Evolutionary conservation across 2,113 vertebrate genomes (phyloP).

Genomic region (Rynchops niger): DNA sequence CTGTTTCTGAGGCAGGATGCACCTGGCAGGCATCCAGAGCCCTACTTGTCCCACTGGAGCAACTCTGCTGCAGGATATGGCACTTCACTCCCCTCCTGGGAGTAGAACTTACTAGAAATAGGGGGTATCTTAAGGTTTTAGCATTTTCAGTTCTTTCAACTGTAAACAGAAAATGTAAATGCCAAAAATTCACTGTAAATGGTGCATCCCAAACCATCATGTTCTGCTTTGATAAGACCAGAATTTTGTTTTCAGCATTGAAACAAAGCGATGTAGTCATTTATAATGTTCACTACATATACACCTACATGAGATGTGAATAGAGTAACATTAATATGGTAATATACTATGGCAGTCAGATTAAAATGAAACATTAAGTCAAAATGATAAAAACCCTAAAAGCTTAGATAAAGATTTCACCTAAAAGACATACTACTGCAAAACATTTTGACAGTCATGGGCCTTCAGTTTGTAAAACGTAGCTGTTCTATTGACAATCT

Average conservation of each 20-base stretch:
- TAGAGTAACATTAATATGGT: neutral
- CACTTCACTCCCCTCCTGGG: neutral
- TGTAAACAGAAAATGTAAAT: neutral
- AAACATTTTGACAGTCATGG: neutral
- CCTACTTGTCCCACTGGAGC: neutral
- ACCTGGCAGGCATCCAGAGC: neutral
- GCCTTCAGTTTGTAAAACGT: neutral
- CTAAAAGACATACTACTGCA: neutral
- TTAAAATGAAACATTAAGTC: neutral
- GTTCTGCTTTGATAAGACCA: neutral
- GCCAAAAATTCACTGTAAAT: neutral
- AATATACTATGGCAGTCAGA: neutral
- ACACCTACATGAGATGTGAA: neutral
- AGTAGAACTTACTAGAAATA: neutral
- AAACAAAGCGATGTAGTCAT: neutral
- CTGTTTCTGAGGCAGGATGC: neutral
- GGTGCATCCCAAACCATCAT: neutral
- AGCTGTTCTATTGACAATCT: neutral
- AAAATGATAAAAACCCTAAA: neutral
- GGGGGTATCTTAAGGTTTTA: fast-evolving
- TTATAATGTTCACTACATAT: neutral
- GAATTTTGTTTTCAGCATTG: neutral
- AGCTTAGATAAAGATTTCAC: neutral
- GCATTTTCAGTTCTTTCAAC: neutral
- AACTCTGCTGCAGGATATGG: neutral